phyloP scores from a whole-genome alignment of 2,113 vertebrate genomes.

The Nyctereutes procyonoides region DNA sequence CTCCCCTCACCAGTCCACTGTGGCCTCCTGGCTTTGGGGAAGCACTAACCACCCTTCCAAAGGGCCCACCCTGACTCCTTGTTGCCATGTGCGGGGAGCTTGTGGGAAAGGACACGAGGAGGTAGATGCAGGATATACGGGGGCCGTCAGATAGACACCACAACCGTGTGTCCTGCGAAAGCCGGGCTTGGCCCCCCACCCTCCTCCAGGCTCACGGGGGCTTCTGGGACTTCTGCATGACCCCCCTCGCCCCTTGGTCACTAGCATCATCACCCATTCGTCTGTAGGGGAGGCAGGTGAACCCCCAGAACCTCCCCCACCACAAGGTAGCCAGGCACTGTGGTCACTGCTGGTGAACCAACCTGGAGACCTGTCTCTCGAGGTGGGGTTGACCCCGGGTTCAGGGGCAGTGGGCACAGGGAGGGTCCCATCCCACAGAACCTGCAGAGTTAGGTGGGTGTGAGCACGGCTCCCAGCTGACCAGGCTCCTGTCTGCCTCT shows the following conservation, averaged over 20 bases:
- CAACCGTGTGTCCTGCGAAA: background rate
- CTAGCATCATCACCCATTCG: background rate
- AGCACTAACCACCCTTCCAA: background rate
- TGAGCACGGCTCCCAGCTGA: background rate
- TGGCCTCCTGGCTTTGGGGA: accelerated
- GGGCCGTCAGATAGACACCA: background rate
- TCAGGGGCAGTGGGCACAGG: too few species aligned
- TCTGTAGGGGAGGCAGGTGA: background rate
- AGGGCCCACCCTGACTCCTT: background rate
- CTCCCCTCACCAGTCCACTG: accelerated
- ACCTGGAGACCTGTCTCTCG: background rate
- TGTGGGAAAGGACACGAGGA: accelerated
- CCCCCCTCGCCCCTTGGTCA: background rate
- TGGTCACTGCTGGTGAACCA: background rate
- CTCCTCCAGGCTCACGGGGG: background rate
- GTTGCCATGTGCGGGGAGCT: accelerated
- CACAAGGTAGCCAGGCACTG: too few species aligned
- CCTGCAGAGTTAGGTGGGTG: accelerated
- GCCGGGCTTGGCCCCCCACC: background rate
- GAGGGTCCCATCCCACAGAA: too few species aligned
- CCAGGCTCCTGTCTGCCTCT: background rate
- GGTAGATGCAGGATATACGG: accelerated
- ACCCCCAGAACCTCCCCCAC: too few species aligned
- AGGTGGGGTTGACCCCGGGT: accelerated
- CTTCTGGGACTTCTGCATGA: background rate